These are phyloP conservation scores for Meloidogyne chitwoodi DNA, from an alignment of 1,140 invertebrate species.

Conservation along the genomic window DNA sequence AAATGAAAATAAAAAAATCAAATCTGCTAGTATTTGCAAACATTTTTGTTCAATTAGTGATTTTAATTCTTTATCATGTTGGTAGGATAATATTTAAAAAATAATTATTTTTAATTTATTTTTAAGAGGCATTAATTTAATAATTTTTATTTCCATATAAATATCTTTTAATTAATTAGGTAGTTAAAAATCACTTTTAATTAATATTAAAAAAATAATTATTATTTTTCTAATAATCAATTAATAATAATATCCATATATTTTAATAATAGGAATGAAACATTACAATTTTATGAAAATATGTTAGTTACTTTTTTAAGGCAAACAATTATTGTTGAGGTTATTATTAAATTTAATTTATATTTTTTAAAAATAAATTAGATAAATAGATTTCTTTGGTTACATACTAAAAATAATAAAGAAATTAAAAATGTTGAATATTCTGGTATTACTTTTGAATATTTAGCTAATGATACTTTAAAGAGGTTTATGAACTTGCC, in stretches of 20 bases:
- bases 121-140: too few relatives aligned
- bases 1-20: background rate
- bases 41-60: background rate
- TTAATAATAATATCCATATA: too few relatives aligned
- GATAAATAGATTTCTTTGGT: background rate
- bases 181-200: too few relatives aligned
- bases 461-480: background rate
- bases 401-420: background rate
- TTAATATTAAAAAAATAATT: too few relatives aligned
- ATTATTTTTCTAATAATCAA: too few relatives aligned
- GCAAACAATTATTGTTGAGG: background rate
- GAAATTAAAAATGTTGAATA: background rate
- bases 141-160: too few relatives aligned
- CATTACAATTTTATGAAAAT: background rate
- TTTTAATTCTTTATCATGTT: background rate
- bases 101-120: background rate
- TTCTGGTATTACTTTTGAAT: background rate
- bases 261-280: background rate
- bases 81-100: background rate
- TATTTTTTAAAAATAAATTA: background rate
- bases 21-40: background rate
- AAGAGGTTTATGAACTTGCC: background rate
- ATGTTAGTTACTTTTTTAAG: background rate
- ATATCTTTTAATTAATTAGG: too few relatives aligned
- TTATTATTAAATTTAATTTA: background rate